phyloP scores from a whole-genome alignment of 2,797 vertebrate species.

The Helarctos malayanus region DNA sequence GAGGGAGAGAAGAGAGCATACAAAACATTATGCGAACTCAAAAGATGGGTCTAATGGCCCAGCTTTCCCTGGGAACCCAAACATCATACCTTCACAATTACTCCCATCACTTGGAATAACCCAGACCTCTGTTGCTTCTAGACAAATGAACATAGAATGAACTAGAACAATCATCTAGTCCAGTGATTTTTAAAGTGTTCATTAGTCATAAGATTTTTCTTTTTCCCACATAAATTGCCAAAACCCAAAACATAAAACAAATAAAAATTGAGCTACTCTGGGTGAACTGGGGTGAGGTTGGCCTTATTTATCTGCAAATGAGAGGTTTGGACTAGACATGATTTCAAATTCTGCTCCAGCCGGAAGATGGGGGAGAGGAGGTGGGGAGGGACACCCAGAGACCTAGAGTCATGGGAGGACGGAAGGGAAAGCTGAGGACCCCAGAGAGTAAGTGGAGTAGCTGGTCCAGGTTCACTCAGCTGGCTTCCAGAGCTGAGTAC shows the following conservation, averaged over 20 bases:
- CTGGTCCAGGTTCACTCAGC: background rate
- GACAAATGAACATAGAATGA: slow-evolving; percentile 25
- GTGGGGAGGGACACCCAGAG: background rate
- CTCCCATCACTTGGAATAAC: background rate
- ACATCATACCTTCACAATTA: background rate
- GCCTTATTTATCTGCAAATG: background rate
- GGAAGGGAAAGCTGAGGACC: background rate
- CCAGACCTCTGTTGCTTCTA: background rate
- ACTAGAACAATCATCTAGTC: background rate
- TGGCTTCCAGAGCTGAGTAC: background rate
- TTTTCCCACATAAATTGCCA: slow-evolving; percentile 37
- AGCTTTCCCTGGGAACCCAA: background rate
- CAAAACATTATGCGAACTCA: background rate
- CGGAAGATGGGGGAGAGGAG: background rate
- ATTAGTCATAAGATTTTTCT: background rate
- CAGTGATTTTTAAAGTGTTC: slow-evolving; percentile 38
- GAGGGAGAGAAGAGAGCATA: background rate
- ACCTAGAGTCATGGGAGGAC: background rate
- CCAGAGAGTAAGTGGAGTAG: background rate
- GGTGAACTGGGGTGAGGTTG: background rate
- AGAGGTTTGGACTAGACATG: background rate
- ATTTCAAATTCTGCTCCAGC: background rate
- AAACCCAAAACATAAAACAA: background rate
- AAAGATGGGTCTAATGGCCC: background rate
- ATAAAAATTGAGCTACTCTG: background rate